These are phyloP conservation scores for Drosophila hamatofila DNA, from an alignment of 2,888 invertebrate species.

Conservation along the genomic window DNA sequence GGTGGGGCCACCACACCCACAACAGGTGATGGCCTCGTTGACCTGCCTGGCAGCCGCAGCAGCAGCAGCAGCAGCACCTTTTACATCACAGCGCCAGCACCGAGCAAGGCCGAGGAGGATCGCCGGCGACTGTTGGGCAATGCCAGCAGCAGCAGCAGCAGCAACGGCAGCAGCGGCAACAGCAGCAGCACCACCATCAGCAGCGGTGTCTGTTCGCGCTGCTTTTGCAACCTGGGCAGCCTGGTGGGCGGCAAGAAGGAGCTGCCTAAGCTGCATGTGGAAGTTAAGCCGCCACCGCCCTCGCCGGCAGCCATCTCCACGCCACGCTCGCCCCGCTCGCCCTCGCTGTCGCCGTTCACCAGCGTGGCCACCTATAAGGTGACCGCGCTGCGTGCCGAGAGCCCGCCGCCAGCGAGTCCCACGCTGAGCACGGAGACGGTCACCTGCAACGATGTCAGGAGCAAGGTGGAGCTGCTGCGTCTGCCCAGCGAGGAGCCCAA, in stretches of 20 bases:
- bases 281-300: neutral
- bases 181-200: conserved; percentile 62
- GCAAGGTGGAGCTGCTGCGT: conserved; percentile 70
- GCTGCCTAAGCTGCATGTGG: conserved; percentile 3
- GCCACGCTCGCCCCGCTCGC: conserved; percentile 64
- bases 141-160: conserved; percentile 40
- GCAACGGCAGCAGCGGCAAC: conserved; percentile 13
- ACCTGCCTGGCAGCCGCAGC: conserved; percentile 44
- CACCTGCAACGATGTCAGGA: conserved; percentile 74
- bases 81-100: conserved; percentile 66
- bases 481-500: conserved; percentile 57
- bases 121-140: conserved; percentile 43
- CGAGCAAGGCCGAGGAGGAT: conserved; percentile 56
- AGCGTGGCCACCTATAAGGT: conserved; percentile 66
- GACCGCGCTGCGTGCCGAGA: conserved; percentile 49
- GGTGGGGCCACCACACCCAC: conserved; percentile 12
- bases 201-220: conserved; percentile 81
- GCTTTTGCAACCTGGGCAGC: conserved; percentile 78
- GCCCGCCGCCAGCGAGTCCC: conserved; percentile 62
- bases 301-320: conserved; percentile 8
- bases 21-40: neutral
- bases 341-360: conserved; percentile 65
- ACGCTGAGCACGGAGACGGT: conserved; percentile 67
- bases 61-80: conserved; percentile 82
- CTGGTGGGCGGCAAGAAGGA: conserved; percentile 14